These are phyloP conservation scores for Pemphredon lugubris DNA, from an alignment of 2,888 invertebrate genomes.

Conservation along the genomic window DNA sequence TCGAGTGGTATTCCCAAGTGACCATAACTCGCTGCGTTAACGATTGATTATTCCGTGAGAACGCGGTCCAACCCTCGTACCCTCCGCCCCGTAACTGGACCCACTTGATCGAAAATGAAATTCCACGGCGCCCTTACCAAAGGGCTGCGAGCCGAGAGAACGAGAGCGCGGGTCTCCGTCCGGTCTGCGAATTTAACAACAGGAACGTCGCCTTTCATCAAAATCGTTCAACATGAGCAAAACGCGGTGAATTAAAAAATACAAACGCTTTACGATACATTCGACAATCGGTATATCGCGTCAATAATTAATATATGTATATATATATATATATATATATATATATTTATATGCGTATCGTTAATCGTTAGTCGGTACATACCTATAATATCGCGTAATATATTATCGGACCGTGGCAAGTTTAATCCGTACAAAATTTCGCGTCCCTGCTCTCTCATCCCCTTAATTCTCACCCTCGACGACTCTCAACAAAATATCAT, in stretches of 20 bases:
- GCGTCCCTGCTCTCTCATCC: constrained; percentile 10
- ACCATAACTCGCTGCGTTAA: too few species aligned
- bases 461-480: constrained; percentile 16
- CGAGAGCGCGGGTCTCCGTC: too few species aligned
- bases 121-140: too few species aligned
- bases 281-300: constrained; percentile 54
- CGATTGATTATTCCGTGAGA: too few species aligned
- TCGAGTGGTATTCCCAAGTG: too few species aligned
- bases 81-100: background rate
- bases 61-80: too few species aligned
- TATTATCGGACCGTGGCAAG: constrained; percentile 37
- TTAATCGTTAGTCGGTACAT: constrained; percentile 46
- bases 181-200: constrained; percentile 62
- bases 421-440: constrained; percentile 32
- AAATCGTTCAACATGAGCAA: constrained; percentile 70
- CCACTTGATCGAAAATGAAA: background rate
- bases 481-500: background rate
- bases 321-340: constrained; percentile 35
- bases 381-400: constrained; percentile 42
- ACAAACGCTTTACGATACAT: constrained; percentile 71
- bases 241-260: constrained; percentile 75
- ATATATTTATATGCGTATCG: constrained; percentile 42
- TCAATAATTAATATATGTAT: constrained; percentile 50
- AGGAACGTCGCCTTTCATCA: constrained; percentile 23
- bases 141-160: too few species aligned